Evolutionary conservation across 2,888 invertebrate species (phyloP), one percentile per base, ranked within the genome.

Genomic region (Julus scandinavius): DNA sequence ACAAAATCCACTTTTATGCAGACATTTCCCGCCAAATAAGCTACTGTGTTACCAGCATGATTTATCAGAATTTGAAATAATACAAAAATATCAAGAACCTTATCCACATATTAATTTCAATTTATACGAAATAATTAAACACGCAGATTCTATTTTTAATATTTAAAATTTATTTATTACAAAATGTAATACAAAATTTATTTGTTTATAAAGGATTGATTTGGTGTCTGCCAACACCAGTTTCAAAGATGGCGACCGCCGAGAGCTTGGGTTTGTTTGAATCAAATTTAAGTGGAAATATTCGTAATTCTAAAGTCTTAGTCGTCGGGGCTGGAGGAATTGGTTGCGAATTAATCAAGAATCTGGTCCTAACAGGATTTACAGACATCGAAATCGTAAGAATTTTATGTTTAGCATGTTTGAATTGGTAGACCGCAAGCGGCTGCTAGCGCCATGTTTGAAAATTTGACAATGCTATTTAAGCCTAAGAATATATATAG

Each of bases 301-400:
- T 88, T 49, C 20, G 45, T 20, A 84, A 49, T 83, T 58, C 88
- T 15, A 97, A 96, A 93, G 93, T 98, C 87, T 93, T 98, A 89
- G 95, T 98, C 20, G 97, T 98, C 45, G 99, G 99, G 88, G 99
- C 99, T 91, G 99, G 99, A 90, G 99, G 99, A 89, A 99, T 99
- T 91, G 99, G 99, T 90, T 99, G 99, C 93, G 99, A 99, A 93
- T 95, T 99, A 90, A 93, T 99, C 72, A 99, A 99, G 93, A 98
- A 99, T 93, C 95, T 99, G 90, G 98, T 98, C 54, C 93, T 99
- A 86, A 96, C 97, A 90, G 99, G 99, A 90, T 99, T 99, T 92
- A 94, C 94, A 80, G 94, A 97, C 90, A 97, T 99, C 91, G 97
- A 98, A 94, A 96, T 99, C 91, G 99, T 99, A 94, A 94, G 96